These are phyloP conservation scores for Apostichopus californicus DNA, from an alignment of 35 echinoderm and acorn worm species.

Conservation along the genomic window DNA sequence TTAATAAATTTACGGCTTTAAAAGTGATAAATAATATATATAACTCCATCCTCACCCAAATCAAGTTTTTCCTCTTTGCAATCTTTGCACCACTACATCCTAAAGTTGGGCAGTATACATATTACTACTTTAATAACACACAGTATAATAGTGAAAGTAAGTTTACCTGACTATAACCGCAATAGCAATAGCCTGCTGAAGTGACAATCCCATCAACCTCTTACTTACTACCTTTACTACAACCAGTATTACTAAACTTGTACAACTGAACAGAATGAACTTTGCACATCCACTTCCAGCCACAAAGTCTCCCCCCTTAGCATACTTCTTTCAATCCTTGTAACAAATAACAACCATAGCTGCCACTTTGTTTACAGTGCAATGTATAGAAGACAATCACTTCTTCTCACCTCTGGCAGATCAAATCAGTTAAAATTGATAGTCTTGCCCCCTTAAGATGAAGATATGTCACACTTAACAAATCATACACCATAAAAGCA, in stretches of 20 bases:
- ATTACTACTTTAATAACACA: too few relatives aligned
- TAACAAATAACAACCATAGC: neutral
- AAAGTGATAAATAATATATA: too few relatives aligned
- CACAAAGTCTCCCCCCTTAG: neutral
- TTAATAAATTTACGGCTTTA: too few relatives aligned
- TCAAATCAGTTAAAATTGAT: constrained; percentile 23
- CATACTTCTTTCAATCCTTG: neutral
- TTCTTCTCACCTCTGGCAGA: constrained; percentile 1
- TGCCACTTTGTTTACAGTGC: constrained; percentile 17
- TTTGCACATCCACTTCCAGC: constrained; percentile 2
- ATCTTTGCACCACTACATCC: too few relatives aligned
- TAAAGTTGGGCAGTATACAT: too few relatives aligned
- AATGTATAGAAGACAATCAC: constrained; percentile 8
- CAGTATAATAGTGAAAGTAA: too few relatives aligned
- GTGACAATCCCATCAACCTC: too few relatives aligned
- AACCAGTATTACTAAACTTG: neutral
- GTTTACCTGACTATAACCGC: too few relatives aligned
- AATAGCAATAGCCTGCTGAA: too few relatives aligned
- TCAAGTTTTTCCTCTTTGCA: too few relatives aligned
- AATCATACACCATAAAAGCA: constrained; percentile 18
- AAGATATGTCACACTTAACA: constrained; percentile 42
- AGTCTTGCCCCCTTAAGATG: constrained; percentile 19
- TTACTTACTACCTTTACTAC: neutral
- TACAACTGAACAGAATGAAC: neutral
- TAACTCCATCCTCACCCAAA: too few relatives aligned